A percentile compares a stretch with the other conserved stretches of the same genome.
These are phyloP conservation scores for Pherbina coryleti DNA, from an alignment of 2,888 invertebrate species.

Conservation along the genomic window DNA sequence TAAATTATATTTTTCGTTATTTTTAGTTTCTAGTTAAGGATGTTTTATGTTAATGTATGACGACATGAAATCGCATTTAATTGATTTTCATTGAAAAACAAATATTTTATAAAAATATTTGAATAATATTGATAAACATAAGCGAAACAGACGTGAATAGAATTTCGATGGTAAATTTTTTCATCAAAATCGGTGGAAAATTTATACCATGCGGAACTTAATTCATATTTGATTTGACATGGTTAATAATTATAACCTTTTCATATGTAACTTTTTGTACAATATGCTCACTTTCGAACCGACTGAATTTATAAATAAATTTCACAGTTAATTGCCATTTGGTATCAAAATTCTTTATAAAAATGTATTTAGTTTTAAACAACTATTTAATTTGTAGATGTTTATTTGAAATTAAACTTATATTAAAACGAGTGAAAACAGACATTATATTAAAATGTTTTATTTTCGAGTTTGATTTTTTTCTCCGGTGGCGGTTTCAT, in stretches of 20 bases:
- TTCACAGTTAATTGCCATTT: not conserved
- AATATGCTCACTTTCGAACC: not conserved
- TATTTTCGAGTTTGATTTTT: slow-evolving; percentile 74
- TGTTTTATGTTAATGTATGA: not conserved
- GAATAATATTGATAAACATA: too few species aligned
- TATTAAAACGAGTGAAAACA: not conserved
- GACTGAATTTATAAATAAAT: not conserved
- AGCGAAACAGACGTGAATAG: too few species aligned
- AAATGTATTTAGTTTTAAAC: slow-evolving; percentile 12
- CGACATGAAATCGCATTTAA: too few species aligned
- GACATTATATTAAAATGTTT: slow-evolving; percentile 5
- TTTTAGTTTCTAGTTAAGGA: not conserved
- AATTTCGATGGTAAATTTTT: too few species aligned
- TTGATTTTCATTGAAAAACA: too few species aligned
- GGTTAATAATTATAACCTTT: too few species aligned
- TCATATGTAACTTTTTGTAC: not conserved
- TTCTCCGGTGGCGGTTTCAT: slow-evolving; percentile 93
- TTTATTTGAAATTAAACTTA: slow-evolving; percentile 3
- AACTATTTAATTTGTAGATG: slow-evolving; percentile 1
- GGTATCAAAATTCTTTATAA: not conserved
- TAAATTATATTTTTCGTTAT: slow-evolving; percentile 4
- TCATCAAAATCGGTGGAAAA: too few species aligned
- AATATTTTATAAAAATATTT: too few species aligned
- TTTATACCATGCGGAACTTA: too few species aligned
- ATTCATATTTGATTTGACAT: too few species aligned